These are phyloP conservation scores for Apostichopus japonicus DNA, from an alignment of 35 echinoderm and acorn worm genomes.

Conservation along the genomic window DNA sequence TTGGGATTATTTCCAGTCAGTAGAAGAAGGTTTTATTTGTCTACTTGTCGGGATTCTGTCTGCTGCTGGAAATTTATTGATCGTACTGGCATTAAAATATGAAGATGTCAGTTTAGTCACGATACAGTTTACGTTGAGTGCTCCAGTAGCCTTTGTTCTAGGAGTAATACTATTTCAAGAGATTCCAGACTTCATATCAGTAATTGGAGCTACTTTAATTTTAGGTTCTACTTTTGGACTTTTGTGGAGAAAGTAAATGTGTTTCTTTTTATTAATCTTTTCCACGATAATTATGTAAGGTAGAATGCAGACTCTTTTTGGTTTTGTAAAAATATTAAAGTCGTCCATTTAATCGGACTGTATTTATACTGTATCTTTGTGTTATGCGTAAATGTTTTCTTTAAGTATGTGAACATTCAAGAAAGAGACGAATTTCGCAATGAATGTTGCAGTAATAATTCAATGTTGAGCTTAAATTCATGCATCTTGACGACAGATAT, in stretches of 20 bases:
- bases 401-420: background rate
- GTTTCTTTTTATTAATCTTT: no score
- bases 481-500: background rate
- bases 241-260: background rate
- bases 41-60: no score
- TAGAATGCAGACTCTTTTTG: no score
- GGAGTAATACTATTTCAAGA: conserved; percentile 14
- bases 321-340: no score
- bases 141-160: conserved; percentile 15
- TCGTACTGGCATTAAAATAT: conserved; percentile 31
- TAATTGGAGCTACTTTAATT: conserved; percentile 19
- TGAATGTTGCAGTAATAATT: background rate
- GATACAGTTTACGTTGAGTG: background rate
- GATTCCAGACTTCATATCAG: conserved; percentile 1
- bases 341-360: no score
- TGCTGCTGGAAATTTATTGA: background rate
- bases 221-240: conserved; percentile 16
- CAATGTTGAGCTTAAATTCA: background rate
- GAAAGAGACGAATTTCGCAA: background rate
- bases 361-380: no score
- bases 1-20: no score
- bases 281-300: no score
- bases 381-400: background rate
- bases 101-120: conserved; percentile 8
- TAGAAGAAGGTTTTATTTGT: no score